A percentile compares a stretch with the other conserved stretches of the same genome.
Evolutionary conservation across 2,797 vertebrate genomes (phyloP).

Genomic region (Platyrinchus mystaceus): DNA sequence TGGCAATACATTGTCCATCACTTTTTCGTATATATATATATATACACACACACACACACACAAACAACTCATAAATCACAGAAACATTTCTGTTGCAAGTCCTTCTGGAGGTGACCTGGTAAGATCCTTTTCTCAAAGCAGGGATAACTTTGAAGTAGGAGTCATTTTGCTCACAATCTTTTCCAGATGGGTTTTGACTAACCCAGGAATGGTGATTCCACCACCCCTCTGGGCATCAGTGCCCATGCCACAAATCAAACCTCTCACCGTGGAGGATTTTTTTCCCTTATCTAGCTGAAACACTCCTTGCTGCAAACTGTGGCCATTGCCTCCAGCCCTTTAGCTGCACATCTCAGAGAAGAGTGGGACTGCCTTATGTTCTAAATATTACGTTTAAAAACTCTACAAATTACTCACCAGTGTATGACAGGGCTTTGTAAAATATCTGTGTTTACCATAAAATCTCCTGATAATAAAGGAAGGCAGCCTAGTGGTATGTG

Average conservation of each 20-base stretch:
- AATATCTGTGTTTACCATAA: background rate
- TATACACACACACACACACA: accelerated
- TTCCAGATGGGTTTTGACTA: background rate
- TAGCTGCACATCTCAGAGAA: background rate
- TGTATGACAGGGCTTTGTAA: background rate
- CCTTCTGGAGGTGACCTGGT: background rate
- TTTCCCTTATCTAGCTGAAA: background rate
- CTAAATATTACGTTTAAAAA: background rate
- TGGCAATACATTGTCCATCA: background rate
- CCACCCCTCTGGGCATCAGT: background rate
- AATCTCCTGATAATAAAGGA: background rate
- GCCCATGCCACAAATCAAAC: background rate
- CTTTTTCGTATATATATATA: no score
- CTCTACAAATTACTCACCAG: background rate
- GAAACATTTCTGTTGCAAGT: background rate
- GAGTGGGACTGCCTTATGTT: background rate
- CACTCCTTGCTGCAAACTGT: background rate
- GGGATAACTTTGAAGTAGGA: background rate
- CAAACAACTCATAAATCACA: background rate
- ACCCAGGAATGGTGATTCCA: background rate
- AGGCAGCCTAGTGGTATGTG: background rate
- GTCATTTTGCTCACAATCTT: background rate
- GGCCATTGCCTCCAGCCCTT: background rate
- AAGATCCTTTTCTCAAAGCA: background rate
- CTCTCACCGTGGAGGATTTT: background rate